Conservation (phyloP, 2,113 vertebrate species). For the Paramormyrops kingsleyae region DNA sequence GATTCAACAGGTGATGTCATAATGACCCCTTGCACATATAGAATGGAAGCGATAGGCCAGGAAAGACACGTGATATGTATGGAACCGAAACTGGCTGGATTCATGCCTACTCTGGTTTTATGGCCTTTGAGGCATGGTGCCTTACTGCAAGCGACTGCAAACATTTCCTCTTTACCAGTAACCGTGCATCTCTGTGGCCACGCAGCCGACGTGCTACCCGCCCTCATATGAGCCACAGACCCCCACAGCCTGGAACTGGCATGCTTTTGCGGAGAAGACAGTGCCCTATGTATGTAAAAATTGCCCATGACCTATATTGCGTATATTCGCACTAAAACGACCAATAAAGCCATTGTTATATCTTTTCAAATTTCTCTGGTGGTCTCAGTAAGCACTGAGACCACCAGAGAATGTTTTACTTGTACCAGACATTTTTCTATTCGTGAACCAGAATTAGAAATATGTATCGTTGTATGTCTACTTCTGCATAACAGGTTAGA, state of each 20-base stretch:
- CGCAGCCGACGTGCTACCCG: not conserved
- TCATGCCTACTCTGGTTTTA: not conserved
- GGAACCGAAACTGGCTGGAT: not conserved
- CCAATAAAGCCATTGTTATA: not conserved
- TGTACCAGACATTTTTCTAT: not conserved
- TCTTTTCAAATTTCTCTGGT: not conserved
- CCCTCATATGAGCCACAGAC: not conserved
- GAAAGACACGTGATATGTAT: not conserved
- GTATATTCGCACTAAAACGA: not conserved
- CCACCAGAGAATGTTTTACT: not conserved
- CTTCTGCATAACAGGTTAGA: not conserved
- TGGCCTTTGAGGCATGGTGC: too few relatives aligned
- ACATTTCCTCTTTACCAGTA: not conserved
- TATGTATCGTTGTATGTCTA: not conserved
- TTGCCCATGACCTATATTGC: not conserved
- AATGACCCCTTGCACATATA: not conserved
- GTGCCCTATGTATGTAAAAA: not conserved
- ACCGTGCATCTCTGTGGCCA: not conserved
- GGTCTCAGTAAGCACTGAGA: not conserved
- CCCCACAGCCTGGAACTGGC: not conserved
- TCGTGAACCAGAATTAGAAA: not conserved
- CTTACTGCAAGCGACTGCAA: not conserved
- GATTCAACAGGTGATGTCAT: not conserved
- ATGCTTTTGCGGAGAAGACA: not conserved
- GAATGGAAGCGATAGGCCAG: not conserved